Percentiles rank a stretch among this genome's conserved stretches.
These are phyloP conservation scores for Caerostris extrusa DNA, from an alignment of 1,140 invertebrate genomes.

Conservation along the genomic window DNA sequence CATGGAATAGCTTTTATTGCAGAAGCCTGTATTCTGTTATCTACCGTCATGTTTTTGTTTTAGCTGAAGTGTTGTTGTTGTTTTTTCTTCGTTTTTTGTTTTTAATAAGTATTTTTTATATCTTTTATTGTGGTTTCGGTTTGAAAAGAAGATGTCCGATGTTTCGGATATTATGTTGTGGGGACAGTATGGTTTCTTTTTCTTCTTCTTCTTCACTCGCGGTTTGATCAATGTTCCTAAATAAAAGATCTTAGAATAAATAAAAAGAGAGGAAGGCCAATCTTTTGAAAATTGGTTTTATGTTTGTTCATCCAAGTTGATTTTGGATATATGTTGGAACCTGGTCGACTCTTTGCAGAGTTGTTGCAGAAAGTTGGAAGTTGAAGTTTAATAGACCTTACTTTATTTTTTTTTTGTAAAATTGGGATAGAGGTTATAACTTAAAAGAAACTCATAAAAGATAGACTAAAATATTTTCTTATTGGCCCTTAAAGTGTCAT, in stretches of 20 bases:
- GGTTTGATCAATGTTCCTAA: conserved; percentile 43
- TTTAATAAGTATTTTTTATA: not conserved
- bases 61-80: not conserved
- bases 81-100: not conserved
- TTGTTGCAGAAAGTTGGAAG: conserved; percentile 2
- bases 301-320: conserved; percentile 32
- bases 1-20: conserved; percentile 38
- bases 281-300: conserved; percentile 49
- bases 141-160: not conserved
- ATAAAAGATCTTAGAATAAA: conserved; percentile 19
- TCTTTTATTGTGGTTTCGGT: not conserved
- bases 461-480: too few species aligned
- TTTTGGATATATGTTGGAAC: not conserved
- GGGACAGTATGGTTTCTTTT: not conserved
- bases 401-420: too few species aligned
- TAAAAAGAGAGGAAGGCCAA: conserved; percentile 32
- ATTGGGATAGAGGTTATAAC: too few species aligned
- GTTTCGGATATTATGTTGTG: conserved; percentile 20
- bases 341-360: not conserved
- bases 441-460: too few species aligned
- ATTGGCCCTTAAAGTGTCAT: too few species aligned
- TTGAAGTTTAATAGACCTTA: not conserved
- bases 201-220: not conserved
- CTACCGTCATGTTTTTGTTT: conserved; percentile 42
- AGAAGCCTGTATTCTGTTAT: conserved; percentile 29